Conservation (phyloP, 2,888 invertebrate species). For the Habroteleia sp. region DNA sequence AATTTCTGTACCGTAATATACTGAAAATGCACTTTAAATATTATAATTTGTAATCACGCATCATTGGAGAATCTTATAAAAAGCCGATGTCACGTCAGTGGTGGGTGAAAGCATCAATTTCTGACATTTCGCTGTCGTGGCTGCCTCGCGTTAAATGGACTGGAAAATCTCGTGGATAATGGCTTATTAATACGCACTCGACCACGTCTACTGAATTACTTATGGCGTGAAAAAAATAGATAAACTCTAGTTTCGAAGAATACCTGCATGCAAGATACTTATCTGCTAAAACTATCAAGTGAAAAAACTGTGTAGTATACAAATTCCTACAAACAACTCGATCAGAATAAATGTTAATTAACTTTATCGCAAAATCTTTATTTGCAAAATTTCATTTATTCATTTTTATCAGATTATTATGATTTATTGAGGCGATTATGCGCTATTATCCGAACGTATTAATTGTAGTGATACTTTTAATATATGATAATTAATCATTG, state of each 20-base stretch:
- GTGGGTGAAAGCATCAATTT: constrained; percentile 55
- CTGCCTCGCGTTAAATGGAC: constrained; percentile 62
- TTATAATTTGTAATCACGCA: constrained; percentile 49
- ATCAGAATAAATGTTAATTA: no score
- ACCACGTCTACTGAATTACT: constrained; percentile 62
- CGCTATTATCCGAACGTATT: no score
- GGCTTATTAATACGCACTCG: constrained; percentile 66
- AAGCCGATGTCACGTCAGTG: constrained; percentile 34
- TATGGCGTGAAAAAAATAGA: constrained; percentile 49
- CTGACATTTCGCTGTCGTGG: constrained; percentile 52
- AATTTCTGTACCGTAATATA: no score
- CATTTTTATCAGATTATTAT: no score
- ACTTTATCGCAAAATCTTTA: no score
- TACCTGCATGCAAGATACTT: constrained; percentile 38
- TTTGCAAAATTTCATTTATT: no score
- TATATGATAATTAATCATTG: no score
- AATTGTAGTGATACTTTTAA: no score
- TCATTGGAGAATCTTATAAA: constrained; percentile 21
- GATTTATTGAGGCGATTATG: no score
- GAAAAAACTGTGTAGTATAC: no score
- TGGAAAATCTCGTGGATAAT: constrained; percentile 66
- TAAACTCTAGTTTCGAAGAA: constrained; percentile 51
- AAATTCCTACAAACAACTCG: no score
- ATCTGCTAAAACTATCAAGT: constrained; percentile 2
- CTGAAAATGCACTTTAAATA: no score